A percentile compares a stretch with the other conserved stretches of the same genome.
Evolutionary conservation across 2,888 invertebrate genomes (phyloP).

Genomic region (Pardosa pseudoannulata): DNA sequence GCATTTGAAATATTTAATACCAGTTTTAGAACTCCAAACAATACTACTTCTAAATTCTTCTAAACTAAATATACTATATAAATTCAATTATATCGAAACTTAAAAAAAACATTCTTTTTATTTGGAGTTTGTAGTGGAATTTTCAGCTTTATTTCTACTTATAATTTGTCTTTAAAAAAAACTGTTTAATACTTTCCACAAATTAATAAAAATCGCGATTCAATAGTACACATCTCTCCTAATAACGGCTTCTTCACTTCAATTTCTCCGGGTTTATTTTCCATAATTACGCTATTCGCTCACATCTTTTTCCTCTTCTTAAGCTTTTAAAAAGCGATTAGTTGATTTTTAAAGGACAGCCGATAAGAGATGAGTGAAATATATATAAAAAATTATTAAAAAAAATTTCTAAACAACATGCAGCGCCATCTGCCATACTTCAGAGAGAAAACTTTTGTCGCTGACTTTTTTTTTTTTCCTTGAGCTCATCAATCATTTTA

Average conservation of each 20-base stretch:
- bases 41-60: no score
- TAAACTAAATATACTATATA: no score
- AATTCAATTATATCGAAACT: no score
- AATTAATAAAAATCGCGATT: no score
- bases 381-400: neutral
- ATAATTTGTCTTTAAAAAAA: no score
- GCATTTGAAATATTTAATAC: no score
- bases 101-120: no score
- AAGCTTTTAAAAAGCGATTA: conserved; percentile 62
- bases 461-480: neutral
- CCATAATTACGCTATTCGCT: neutral
- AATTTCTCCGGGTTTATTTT: neutral
- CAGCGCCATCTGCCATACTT: conserved; percentile 58
- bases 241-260: neutral
- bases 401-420: neutral
- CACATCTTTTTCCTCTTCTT: conserved; percentile 16
- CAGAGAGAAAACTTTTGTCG: conserved; percentile 34
- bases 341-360: conserved; percentile 47
- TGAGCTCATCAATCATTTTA: conserved; percentile 60
- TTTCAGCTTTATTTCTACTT: no score
- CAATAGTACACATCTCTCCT: no score
- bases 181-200: no score
- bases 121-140: no score
- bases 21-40: no score
- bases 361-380: conserved; percentile 39